Base-by-base conservation (phyloP, 2,888 invertebrate genomes). In the Himalopsyche japonica region DNA sequence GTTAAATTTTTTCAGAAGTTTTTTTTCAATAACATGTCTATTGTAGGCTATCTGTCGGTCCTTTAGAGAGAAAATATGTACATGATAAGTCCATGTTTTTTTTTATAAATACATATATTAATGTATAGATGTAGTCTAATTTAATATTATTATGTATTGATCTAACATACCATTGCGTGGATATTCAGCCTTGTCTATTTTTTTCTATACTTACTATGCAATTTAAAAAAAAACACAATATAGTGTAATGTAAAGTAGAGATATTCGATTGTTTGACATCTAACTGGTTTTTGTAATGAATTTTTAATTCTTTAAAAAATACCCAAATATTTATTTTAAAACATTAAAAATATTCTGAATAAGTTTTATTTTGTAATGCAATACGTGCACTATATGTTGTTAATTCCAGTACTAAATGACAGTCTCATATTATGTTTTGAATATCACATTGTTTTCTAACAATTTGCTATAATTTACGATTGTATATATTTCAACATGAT, bases 111-210 rank as follows among this genome's bases (percentile, higher is more conserved):
- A 57, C 57, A 57, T 57, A 57, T 77, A 82, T 82, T 85, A 85
- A 82, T 86, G 85, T 85, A 83, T 86, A 86, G 86, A 47, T 49
- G 82, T 86, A 86, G 86, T 83, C 57, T 57, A 20, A 57, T 57
- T 57, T 57, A 57, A 57, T 57, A 57, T 30, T 57, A 57, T 77
- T 57, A 82, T 79, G 70, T 76, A 83, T 80, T 81, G 85, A 85
- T 81, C 81, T 85, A 85, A 85, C 83, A 79, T 83, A 83, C 83
- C 83, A 85, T 80, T 83, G 83, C 83, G 83, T 81, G 85, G 81
- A 83, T 64, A 81, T 24, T 82, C 3, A 76, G 34, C 34, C 34
- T 76, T 34, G 32, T 57, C 57, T 57, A 57, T 76, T 76, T 76
- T 76, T 76, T 76, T 76, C 76, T 30, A 76, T 18, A 43, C 43